Percentiles rank a stretch among this genome's conserved stretches.
phyloP scores from a whole-genome alignment of 92 coral and sea anemone genomes.

The Ricordea florida region DNA sequence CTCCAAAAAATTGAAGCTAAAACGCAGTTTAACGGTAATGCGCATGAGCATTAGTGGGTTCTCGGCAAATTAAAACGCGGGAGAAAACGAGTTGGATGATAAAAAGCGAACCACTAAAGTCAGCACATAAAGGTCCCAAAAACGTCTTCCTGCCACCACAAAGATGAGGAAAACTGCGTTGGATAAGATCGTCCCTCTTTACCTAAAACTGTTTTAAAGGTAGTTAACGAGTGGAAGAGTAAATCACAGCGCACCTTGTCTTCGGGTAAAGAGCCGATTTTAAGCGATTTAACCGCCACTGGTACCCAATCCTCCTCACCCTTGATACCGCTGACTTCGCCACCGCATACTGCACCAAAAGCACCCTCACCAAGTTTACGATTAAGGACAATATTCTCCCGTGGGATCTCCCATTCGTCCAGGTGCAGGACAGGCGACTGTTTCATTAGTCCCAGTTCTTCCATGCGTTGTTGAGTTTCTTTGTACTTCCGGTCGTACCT shows the following conservation, averaged over 20 bases:
- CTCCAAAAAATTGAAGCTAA: no score
- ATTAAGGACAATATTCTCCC: constrained; percentile 76
- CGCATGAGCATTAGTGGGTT: no score
- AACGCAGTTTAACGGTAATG: no score
- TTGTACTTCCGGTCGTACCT: constrained; percentile 86
- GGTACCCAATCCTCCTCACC: constrained; percentile 81
- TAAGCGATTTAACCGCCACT: constrained; percentile 87
- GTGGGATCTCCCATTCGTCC: constrained; percentile 89
- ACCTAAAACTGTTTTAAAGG: no score
- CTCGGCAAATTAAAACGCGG: no score
- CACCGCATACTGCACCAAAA: constrained; percentile 91
- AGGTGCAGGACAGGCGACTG: constrained; percentile 76
- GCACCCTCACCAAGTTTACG: constrained; percentile 92
- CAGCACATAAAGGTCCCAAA: not conserved
- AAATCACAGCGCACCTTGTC: constrained; percentile 69
- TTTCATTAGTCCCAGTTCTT: constrained; percentile 87
- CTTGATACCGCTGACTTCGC: constrained; percentile 70
- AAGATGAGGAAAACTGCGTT: no score
- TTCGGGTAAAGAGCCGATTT: constrained; percentile 81
- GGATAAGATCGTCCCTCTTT: no score
- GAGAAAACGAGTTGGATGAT: no score
- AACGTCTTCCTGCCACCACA: no score
- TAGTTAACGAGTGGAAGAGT: no score
- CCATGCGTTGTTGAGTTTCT: constrained; percentile 79
- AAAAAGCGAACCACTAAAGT: no score